These are phyloP conservation scores for Lynx canadensis DNA, from an alignment of 2,113 vertebrate species.

Conservation along the genomic window DNA sequence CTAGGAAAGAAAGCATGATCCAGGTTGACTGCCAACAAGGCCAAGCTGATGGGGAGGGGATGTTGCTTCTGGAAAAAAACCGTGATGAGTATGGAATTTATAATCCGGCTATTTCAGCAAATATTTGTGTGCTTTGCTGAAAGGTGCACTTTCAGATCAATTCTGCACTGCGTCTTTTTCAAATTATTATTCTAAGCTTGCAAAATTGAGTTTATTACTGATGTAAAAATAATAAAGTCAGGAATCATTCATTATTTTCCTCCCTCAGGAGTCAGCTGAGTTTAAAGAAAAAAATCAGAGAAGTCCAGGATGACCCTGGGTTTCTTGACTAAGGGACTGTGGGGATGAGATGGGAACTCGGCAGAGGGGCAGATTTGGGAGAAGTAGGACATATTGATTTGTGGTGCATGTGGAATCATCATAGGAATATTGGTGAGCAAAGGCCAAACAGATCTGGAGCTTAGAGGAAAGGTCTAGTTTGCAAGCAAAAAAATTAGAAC, in stretches of 20 bases:
- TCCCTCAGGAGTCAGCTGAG: not conserved
- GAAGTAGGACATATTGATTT: not conserved
- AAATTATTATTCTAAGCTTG: constrained; percentile 74
- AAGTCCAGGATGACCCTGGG: not conserved
- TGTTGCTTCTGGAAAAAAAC: not conserved
- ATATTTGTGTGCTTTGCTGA: constrained; percentile 70
- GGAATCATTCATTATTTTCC: constrained; percentile 41
- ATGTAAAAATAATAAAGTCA: constrained; percentile 72
- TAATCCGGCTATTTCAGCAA: constrained; percentile 76
- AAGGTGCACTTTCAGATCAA: constrained; percentile 74
- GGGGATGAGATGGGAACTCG: not conserved
- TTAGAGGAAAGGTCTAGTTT: not conserved
- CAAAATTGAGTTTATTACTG: constrained; percentile 73
- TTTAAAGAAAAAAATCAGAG: not conserved
- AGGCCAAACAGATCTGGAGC: not conserved
- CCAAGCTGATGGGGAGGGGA: not conserved
- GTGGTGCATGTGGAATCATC: not conserved
- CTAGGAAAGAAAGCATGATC: not conserved
- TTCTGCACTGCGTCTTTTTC: constrained; percentile 23
- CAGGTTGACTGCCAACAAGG: not conserved
- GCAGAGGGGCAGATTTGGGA: not conserved
- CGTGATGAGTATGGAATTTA: constrained; percentile 69
- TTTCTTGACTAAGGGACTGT: not conserved
- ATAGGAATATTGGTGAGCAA: not conserved
- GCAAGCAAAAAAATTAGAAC: not conserved